Base-by-base conservation (phyloP, 2,113 vertebrate species). In the Phaethon lepturus region DNA sequence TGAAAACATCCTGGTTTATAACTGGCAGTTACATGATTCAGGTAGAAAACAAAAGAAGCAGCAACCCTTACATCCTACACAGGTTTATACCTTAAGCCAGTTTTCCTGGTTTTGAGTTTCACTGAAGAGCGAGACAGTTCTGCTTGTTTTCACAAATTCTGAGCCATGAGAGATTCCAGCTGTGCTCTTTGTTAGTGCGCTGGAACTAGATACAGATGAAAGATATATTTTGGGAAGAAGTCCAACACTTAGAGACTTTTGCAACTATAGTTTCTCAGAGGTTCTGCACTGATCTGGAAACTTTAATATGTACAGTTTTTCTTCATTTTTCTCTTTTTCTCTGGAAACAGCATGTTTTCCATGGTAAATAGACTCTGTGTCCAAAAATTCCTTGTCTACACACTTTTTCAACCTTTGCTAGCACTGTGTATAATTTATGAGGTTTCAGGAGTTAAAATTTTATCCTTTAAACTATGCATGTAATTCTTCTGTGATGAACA, bases 401-500 rank as follows among this genome's bases (percentile, higher is more conserved):
- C 62, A 53, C 2, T 9, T 90, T 62, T 82, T n/a, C 17, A 52
- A 60, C 50, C 10, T 59, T 90, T 79, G 1, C 6, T 74, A 68
- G 17, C 7, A 15, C 31, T 4, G 0, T 42, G 4, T 42, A 35
- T 44, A 45, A 29, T 0, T 2, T 17, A 35, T 24, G 12, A 77
- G 4, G 24, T 56, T 82, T 67, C 28, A 62, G 44, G 24, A 62
- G 10, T 58, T 60, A 49, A 44, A 82, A 26, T 31, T 49, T 38
- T 59, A 20, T 28, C 18, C 29, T 77, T 91, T 49, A 47, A 38
- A 31, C 6, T 42, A 13, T 6, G n/a, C 7, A 5, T 38, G 35
- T 79, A 75, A 50, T 66, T 68, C 5, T 50, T 81, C 58, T 31
- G 3, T 28, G 82, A 44, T 28, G 28, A 8, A 42, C 10, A 68